Base-by-base conservation (phyloP, 2,797 vertebrate species). In the Pseudomugil gertrudae region DNA sequence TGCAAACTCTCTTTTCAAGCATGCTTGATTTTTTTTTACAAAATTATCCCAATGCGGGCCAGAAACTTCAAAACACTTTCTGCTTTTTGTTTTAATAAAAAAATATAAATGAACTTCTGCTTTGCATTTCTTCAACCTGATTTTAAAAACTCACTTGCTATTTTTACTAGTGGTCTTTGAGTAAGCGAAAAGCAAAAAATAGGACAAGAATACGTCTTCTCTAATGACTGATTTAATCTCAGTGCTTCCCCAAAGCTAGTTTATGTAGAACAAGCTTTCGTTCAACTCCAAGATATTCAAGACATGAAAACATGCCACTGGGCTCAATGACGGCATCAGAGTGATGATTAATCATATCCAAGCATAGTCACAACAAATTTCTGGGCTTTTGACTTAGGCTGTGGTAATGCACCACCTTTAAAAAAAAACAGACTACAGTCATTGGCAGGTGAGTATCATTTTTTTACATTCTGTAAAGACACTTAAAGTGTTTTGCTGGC, bases 1-100 rank as follows among this genome's bases (percentile, higher is more conserved):
- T 67, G 13, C 24, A 54, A 33, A 57, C 32, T 30, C 32, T 30
- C 59, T 58, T 58, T 29, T 57, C 21, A 29, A 3, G 29, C 29
- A 29, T 5, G 29, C 5, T 29, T 29, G 29, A 29, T 29, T 5
- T 29, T 29, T 29, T 29, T 29, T 29, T 29, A 5, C 3, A 3
- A 29, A 29, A 29, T 29, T 3, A 5, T 29, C 29, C 29, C 29
- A 29, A 32, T 32, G 8, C 8, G 8, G 68, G 72, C 40, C 76
- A 69, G 60, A 66, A 52, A 54, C 59, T 62, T 56, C 38, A 53
- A 74, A 84, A 76, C 74, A 58, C 68, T 62, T 48, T 60, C 26
- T n/a, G 33, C 36, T 80, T 50, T 80, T 69, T 81, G 65, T 84
- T 79, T 84, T 40, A 52, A 63, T 21, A 72, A 35, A 87, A n/a